Conservation (phyloP, 1,140 invertebrate genomes). For the Drosophila nasuta region DNA sequence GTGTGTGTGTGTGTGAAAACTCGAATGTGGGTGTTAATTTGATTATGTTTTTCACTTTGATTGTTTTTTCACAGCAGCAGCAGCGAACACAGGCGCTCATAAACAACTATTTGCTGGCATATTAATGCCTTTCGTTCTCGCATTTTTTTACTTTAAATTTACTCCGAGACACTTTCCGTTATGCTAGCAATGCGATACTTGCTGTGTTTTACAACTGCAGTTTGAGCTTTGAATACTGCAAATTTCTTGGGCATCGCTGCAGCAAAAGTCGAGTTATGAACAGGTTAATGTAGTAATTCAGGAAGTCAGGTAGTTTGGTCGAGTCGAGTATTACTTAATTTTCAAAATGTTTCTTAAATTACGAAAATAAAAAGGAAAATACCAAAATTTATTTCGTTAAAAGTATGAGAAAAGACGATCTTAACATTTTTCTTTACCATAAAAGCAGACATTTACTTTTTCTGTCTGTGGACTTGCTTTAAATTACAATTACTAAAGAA, state of each 20-base stretch:
- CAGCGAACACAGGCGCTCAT: conserved; percentile 5
- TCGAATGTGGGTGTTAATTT: conserved; percentile 59
- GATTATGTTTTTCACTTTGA: conserved; percentile 69
- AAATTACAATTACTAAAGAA: no score
- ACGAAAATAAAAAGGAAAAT: no score
- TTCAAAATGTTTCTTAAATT: no score
- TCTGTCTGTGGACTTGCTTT: no score
- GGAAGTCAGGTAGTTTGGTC: no score
- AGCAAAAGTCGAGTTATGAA: conserved; percentile 8
- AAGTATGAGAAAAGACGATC: no score
- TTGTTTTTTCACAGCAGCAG: conserved; percentile 46
- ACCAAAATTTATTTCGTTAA: no score
- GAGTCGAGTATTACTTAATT: no score
- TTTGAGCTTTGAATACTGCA: background rate
- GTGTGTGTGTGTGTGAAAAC: conserved; percentile 19
- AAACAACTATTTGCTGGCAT: conserved; percentile 25
- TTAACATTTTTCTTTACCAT: no score
- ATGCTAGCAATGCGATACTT: background rate
- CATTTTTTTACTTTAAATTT: background rate
- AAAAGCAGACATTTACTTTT: no score
- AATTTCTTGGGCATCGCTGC: background rate
- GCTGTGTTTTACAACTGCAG: background rate
- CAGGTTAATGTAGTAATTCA: no score
- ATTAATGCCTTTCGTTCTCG: conserved; percentile 12
- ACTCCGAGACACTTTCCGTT: background rate